Evolutionary conservation across 2,888 invertebrate genomes (phyloP), one percentile per base, ranked within the genome.

Genomic region (Deroplatys truncata): DNA sequence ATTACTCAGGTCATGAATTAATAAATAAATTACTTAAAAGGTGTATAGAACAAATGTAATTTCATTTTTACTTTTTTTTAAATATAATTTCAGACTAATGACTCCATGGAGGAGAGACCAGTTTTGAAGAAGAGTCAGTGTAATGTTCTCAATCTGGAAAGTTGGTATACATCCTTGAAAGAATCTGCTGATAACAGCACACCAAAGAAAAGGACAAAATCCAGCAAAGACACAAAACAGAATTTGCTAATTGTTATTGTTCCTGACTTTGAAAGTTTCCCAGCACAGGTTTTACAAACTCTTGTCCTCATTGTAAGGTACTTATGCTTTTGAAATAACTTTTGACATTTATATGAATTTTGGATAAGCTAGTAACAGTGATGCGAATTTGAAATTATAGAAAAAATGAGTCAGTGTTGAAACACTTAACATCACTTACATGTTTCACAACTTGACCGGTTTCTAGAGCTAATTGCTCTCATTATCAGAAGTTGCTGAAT

Each of bases 201-300:
- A 84, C 84, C 84, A 16, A 28, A 8, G 84, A 84, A 84, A 28
- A 86, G 10, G 56, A 5, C n/a, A 28, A 29, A 25, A 31, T 84
- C 20, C 28, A 84, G n/a, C n/a, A 20, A 84, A 28, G 25, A 4
- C 56, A 25, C 20, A 1, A 72, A 72, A 72, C 20, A 20, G 31
- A 93, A 93, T 20, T 91, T 96, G 56, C 93, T 98, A 89, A 95
- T 98, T 29, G 94, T 98, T 82, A 96, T 98, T 89, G 95, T 97
- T 91, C 96, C 98, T 86, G 98, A 98, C 93, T 97, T 98, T 93
- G 98, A 98, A 93, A 96, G 97, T 92, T 97, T 98, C 92, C 95
- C 95, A 91, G 94, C 96, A 72, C 94, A 94, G 92, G 95, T 97
- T 35, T 93, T 98, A 88, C 97, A 97, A 93, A 97, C 98, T 93